phyloP scores from a whole-genome alignment of 2,797 vertebrate genomes.

The Lepus townsendii region DNA sequence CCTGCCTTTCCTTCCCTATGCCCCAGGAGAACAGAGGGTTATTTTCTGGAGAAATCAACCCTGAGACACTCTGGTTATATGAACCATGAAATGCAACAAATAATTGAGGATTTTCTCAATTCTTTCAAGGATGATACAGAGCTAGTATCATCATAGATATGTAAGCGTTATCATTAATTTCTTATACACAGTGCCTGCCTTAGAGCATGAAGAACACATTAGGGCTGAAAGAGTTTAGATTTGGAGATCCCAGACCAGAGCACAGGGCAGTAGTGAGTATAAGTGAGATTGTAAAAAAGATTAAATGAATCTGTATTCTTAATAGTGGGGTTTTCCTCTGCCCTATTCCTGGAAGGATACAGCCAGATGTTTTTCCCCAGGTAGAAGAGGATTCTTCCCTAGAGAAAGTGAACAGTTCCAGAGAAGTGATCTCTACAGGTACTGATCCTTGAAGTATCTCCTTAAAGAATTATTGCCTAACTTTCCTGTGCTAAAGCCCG shows the following conservation, averaged over 20 bases:
- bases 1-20: not conserved
- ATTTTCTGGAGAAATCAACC: conserved; percentile 50
- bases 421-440: conserved; percentile 72
- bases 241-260: conserved; percentile 50
- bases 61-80: conserved; percentile 26
- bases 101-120: not conserved
- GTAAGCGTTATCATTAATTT: conserved; percentile 30
- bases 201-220: not conserved
- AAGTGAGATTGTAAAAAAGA: conserved; percentile 68
- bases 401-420: conserved; percentile 74
- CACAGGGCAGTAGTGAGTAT: conserved; percentile 55
- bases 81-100: conserved; percentile 49
- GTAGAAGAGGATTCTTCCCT: conserved; percentile 73
- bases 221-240: conserved; percentile 47
- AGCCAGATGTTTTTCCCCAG: conserved; percentile 77
- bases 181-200: conserved; percentile 27
- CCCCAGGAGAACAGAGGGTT: not conserved
- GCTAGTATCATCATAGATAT: conserved; percentile 33
- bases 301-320: conserved; percentile 72
- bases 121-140: not conserved
- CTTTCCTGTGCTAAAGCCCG: conserved; percentile 64
- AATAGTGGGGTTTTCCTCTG: conserved; percentile 74
- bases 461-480: conserved; percentile 63
- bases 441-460: conserved; percentile 63
- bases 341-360: conserved; percentile 72